Evolutionary conservation across 2,888 invertebrate genomes (phyloP), one percentile per base, ranked within the genome.

Genomic region (Arctia plantaginis): DNA sequence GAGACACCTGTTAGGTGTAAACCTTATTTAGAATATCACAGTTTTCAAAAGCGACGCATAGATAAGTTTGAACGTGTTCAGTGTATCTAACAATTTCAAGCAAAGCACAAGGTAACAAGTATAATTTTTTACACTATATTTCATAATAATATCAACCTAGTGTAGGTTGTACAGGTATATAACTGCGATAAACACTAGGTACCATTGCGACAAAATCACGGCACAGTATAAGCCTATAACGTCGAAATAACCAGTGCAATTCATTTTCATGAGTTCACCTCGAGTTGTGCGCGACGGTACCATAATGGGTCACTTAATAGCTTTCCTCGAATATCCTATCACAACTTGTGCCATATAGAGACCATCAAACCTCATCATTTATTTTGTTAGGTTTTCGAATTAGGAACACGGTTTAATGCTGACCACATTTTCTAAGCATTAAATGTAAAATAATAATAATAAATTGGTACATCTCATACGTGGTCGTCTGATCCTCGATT

Each of bases 301-400:
- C 62, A 67, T 74, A 71, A 82, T 74, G 80, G 83, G 82, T 80
- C 84, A 83, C 77, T 82, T 83, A 83, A 80, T 83, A 78, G 82
- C 71, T n/a, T 67, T 68, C 62, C 41, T 71, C 62, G 35, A 71
- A 67, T 67, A 71, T 71, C 71, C 74, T 74, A 74, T 74, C 74
- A 67, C 74, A 74, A 74, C 67, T 74, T 74, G 62, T n/a, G 71
- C 71, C 41, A 68, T 74, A 74, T 51, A 66, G 70, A 55, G 59
- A 27, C 74, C 39, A 30, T 67, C 62, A 35, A 74, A 64, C 67
- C 74, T 74, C 62, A 67, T 68, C 41, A 74, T 74, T 68, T 74
- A 74, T 71, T 68, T 71, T 62, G 74, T 74, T 33, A 65, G 66
- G 70, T 35, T 66, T 59, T 18, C 8, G 64, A 30, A 59, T 55